Conservation (phyloP, 2,888 invertebrate genomes). For the Nebria salina region DNA sequence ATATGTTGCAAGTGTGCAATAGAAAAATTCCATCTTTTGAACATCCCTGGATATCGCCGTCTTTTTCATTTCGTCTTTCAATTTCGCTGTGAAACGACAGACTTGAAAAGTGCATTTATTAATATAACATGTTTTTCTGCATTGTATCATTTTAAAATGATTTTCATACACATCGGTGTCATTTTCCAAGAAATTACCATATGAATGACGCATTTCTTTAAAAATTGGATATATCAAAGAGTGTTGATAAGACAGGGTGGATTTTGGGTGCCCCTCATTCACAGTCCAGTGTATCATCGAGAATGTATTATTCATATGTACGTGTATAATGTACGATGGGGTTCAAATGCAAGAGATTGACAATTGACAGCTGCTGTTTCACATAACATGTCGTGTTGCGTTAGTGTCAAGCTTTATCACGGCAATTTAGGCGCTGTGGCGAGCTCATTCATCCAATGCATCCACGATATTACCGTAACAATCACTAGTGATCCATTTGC, state of each 20-base stretch:
- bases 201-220: conserved; percentile 33
- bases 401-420: conserved; percentile 30
- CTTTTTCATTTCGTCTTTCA: background rate
- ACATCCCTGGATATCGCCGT: background rate
- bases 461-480: background rate
- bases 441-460: conserved; percentile 11
- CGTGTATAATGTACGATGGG: conserved; percentile 55
- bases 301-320: conserved; percentile 59
- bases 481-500: background rate
- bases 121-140: background rate
- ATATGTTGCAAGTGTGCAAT: too few relatives aligned
- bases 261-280: conserved; percentile 52
- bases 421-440: conserved; percentile 20
- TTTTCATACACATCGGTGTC: background rate
- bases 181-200: conserved; percentile 34
- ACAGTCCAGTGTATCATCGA: conserved; percentile 55
- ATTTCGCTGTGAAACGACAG: background rate
- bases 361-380: conserved; percentile 63
- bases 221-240: conserved; percentile 59
- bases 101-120: background rate
- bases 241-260: conserved; percentile 60
- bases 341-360: conserved; percentile 59
- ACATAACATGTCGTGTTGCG: conserved; percentile 48
- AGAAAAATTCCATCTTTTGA: background rate
- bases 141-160: background rate